A percentile compares a stretch with the other conserved stretches of the same genome.
These are phyloP conservation scores for Aurelia aurita complex sp. Pacific DNA, from an alignment of 30 jellyfish, hydroid and myxozoan species.

Conservation along the genomic window DNA sequence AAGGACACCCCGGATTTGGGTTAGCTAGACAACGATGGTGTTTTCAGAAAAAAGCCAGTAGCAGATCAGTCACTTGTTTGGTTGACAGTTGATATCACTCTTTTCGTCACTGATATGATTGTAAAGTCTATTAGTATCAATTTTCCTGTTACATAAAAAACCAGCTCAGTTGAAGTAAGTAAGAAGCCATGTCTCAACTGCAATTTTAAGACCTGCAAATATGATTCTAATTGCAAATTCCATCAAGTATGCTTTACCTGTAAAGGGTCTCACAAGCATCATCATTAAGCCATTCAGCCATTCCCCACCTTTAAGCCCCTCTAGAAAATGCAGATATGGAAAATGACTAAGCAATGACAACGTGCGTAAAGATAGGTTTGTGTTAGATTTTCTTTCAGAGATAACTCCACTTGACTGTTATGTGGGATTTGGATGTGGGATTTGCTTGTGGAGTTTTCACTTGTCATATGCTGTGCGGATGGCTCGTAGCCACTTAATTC, in stretches of 20 bases:
- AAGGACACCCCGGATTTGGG: slow-evolving; percentile 1
- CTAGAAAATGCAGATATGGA: too few species aligned
- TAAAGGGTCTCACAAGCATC: background rate
- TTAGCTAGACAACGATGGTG: background rate
- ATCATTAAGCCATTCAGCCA: background rate
- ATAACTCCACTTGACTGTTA: background rate
- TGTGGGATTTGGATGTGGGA: background rate
- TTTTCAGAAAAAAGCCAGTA: slow-evolving; percentile 5
- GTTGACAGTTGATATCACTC: background rate
- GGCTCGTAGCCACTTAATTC: too few species aligned
- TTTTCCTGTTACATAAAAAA: too few species aligned
- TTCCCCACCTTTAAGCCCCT: too few species aligned
- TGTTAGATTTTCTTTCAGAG: too few species aligned
- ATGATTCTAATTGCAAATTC: background rate
- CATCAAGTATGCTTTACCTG: background rate
- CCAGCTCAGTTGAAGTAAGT: background rate
- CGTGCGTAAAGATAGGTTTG: too few species aligned
- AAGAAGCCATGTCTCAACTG: background rate
- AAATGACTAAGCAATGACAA: too few species aligned
- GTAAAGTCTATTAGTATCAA: too few species aligned
- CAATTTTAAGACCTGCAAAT: background rate
- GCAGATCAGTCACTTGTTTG: background rate
- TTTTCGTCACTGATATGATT: background rate
- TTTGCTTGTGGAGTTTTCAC: too few species aligned
- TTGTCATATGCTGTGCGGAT: too few species aligned